phyloP scores from a whole-genome alignment of 2,113 vertebrate species.

The Dicentrarchus labrax region DNA sequence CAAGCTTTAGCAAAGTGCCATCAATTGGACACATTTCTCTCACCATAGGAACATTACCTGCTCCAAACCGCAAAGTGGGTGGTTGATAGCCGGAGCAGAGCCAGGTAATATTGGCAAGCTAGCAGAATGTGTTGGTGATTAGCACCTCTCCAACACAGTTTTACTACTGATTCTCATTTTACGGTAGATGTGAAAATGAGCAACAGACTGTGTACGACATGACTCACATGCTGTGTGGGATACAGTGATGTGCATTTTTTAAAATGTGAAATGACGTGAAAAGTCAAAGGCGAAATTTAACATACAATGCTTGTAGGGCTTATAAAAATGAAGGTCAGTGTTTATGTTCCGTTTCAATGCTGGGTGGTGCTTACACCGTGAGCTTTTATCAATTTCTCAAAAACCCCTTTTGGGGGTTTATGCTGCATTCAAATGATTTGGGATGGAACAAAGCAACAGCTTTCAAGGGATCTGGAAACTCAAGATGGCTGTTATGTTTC shows the following conservation, averaged over 20 bases:
- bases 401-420: neutral
- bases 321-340: neutral
- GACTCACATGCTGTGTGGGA: conserved; percentile 4
- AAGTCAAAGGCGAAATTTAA: neutral
- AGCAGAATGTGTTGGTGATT: conserved; percentile 46
- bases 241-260: neutral
- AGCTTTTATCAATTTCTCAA: neutral
- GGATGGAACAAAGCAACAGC: neutral
- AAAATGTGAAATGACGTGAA: neutral
- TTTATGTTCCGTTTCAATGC: neutral
- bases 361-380: neutral
- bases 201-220: conserved; percentile 7
- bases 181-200: conserved; percentile 17
- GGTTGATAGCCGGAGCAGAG: conserved; percentile 44
- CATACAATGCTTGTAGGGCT: neutral
- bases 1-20: conserved; percentile 43
- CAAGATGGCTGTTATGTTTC: too few relatives aligned
- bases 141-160: conserved; percentile 23
- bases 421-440: neutral
- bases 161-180: conserved; percentile 12
- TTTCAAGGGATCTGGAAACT: neutral
- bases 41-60: conserved; percentile 50
- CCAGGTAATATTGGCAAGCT: conserved; percentile 48
- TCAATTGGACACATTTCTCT: conserved; percentile 37
- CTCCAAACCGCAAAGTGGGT: conserved; percentile 42